Base-by-base conservation (phyloP, 2,888 invertebrate species). In the Iphiclides podalirius region DNA sequence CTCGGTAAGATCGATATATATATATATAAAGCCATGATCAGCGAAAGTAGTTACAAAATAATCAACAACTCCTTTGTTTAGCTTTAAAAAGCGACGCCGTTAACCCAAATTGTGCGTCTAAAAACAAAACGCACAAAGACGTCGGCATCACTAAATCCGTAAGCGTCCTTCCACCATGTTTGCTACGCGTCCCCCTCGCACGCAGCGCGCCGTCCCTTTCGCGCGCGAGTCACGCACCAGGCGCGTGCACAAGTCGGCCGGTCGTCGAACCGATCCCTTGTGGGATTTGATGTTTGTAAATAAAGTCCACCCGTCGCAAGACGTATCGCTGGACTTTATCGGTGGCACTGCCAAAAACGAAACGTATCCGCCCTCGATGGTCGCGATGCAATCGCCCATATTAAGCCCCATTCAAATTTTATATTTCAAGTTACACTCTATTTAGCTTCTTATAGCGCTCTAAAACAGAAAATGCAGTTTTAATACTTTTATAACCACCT, bases 141-240 rank as follows among this genome's bases (percentile, higher is more conserved):
- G n/a, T n/a, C n/a, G n/a, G n/a, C n/a, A n/a, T n/a, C 36, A 14
- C 48, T 42, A 42, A 48, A 42, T 48, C 42, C 42, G 41, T 17
- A 16, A 31, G 42, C 42, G 48, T 48, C 48, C 42, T 42, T 48
- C 42, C 42, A 48, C 14, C 48, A 48, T 48, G 48, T 48, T 48
- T 48, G 48, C 48, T 48, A 36, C 15, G 8, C 33, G 17, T 48
- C 48, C 37, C 42, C 31, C 33, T 48, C 37, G 9, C 4, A 28
- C 48, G 7, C 9, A 36, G 42, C 11, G 14, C 37, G 1, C 9
- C 42, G 31, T 48, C 48, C 4, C 48, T 14, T 13, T 47, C 36
- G n/a, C n/a, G n/a, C n/a, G n/a, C n/a, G n/a, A n/a, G n/a, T n/a
- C n/a, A n/a, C n/a, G 12, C 40, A 48, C 42, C 48, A 48, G 42